A percentile compares a stretch with the other conserved stretches of the same genome.
These are phyloP conservation scores for Aphis craccivora DNA, from an alignment of 1,140 invertebrate species.

Conservation along the genomic window DNA sequence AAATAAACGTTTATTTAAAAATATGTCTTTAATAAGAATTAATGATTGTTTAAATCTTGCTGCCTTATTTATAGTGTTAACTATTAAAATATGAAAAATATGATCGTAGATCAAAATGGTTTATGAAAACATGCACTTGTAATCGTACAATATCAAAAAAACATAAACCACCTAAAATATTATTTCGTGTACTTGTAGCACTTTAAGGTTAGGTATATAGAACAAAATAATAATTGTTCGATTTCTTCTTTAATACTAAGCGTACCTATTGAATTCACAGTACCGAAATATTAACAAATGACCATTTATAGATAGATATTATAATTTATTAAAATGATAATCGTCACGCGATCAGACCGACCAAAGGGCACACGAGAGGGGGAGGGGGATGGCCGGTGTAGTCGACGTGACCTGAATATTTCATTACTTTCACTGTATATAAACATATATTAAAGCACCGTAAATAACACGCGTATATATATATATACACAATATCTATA, in stretches of 20 bases:
- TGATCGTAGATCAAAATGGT: background rate
- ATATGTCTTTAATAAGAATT: background rate
- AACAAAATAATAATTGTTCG: background rate
- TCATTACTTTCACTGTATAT: slow-evolving; percentile 37
- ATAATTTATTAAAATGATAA: background rate
- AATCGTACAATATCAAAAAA: background rate
- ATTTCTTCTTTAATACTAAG: background rate
- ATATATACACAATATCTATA: background rate
- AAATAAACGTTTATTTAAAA: background rate
- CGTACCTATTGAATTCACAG: background rate
- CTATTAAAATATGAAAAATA: background rate
- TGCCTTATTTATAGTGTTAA: background rate
- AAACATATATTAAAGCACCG: background rate
- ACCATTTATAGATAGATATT: background rate
- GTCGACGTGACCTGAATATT: slow-evolving; percentile 47
- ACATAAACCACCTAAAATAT: background rate
- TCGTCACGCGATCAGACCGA: background rate
- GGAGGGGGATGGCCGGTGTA: background rate
- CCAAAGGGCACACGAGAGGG: background rate
- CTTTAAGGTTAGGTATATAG: background rate
- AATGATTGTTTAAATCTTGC: background rate
- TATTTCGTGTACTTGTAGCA: background rate
- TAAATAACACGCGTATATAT: background rate
- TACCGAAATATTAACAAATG: background rate
- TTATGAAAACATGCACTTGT: background rate